Base-by-base conservation (phyloP, 2,888 invertebrate species). In the Ceraclea dissimilis region DNA sequence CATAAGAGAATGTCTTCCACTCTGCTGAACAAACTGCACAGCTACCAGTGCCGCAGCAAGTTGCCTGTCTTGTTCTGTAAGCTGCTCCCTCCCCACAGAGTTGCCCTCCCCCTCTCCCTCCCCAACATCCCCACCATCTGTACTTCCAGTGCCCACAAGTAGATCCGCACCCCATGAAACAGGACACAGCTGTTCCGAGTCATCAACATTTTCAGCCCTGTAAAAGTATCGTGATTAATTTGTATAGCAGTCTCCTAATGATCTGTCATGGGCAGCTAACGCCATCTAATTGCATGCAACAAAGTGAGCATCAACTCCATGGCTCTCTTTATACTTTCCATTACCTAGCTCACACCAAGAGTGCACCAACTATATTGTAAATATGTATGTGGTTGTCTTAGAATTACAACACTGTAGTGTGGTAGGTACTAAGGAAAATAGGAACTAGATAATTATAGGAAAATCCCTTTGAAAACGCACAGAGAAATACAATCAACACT, bases 31-130 rank as follows among this genome's bases (percentile, higher is more conserved):
- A 16, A 82, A 68, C 64, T 83, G 82, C 2, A 82, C 82, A 8
- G 81, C 81, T 17, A 82, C 82, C 52, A 83, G 67, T 20, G 82
- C 82, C 33, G 81, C 81, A 2, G 82, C 82, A 58, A 83, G 68
- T 67, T 79, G 76, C 52, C 81, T 70, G 64, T 82, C 82, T 64
- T 83, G 82, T 67, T 83, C 79, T 10, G 78, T 76, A 51, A 79
- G 65, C 63, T 19, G 66, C 54, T 51, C 68, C 56, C 33, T 66
- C 56, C 58, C 67, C 65, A 53, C 65, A 39, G 13, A 2, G 2
- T 13, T 13, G 4, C 2, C 39, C 64, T 16, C 65, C 64, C 31
- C 65, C 61, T 58, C 63, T 8, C 56, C 57, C n/a, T 60, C 52
- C 8, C 62, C 63, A 5, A 62, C 50, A 49, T 59, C 58, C 17